Conservation (phyloP, 2,113 vertebrate genomes). For the Rhynchopsitta pachyrhyncha region DNA sequence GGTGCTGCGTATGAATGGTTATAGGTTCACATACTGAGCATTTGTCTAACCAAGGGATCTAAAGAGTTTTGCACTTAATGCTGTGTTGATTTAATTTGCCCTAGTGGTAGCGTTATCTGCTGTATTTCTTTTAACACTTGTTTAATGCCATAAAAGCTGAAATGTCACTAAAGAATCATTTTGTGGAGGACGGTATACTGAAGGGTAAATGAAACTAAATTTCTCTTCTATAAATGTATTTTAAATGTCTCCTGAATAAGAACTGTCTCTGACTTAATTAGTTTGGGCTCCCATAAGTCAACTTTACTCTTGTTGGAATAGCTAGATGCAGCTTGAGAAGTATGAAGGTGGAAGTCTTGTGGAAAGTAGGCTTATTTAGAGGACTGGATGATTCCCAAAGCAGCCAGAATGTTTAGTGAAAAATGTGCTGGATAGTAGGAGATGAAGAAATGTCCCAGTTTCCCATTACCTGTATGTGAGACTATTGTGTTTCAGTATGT, state of each 20-base stretch:
- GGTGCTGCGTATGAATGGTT: rapidly evolving
- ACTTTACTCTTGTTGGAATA: neutral
- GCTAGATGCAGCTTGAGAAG: neutral
- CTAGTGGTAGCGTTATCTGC: neutral
- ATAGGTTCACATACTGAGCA: neutral
- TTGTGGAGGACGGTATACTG: neutral
- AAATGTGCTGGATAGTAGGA: neutral
- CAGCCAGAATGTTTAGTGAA: neutral
- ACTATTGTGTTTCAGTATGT: neutral
- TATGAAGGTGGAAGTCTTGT: neutral
- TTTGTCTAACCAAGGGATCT: neutral
- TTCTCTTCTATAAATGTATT: neutral
- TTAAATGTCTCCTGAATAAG: neutral
- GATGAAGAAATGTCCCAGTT: neutral
- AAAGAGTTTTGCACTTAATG: neutral
- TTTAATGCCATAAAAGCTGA: neutral
- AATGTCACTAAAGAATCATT: neutral
- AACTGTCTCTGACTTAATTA: neutral
- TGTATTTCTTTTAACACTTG: neutral
- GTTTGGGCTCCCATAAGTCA: neutral
- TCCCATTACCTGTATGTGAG: neutral
- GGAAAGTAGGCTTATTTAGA: neutral
- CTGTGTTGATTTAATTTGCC: neutral
- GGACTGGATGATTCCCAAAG: neutral
- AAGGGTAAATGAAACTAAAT: neutral